phyloP scores from a whole-genome alignment of 2,113 vertebrate genomes.

The Neotoma lepida region DNA sequence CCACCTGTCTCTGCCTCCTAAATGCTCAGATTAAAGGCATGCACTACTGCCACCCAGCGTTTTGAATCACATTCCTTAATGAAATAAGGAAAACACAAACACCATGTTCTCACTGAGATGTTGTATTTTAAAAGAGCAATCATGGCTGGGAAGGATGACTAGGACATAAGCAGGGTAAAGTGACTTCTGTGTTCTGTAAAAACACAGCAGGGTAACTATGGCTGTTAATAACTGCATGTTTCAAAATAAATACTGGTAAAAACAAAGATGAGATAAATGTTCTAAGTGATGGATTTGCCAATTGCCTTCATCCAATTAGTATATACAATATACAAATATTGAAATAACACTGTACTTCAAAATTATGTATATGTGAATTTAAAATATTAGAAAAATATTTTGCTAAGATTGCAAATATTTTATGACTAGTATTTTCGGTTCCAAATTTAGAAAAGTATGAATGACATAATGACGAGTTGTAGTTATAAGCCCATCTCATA shows the following conservation, averaged over 20 bases:
- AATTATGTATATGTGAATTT: not conserved
- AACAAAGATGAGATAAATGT: not conserved
- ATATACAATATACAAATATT: not conserved
- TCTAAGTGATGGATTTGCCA: not conserved
- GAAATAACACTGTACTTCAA: not conserved
- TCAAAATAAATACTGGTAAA: not conserved
- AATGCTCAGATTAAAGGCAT: not conserved
- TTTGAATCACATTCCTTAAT: not conserved
- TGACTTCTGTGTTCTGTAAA: not conserved
- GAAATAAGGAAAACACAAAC: not conserved
- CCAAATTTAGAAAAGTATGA: not conserved
- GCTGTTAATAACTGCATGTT: not conserved
- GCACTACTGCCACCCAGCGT: too few relatives aligned
- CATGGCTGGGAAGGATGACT: not conserved
- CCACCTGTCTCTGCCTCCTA: not conserved
- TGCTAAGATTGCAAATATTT: not conserved
- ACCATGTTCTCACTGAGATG: not conserved
- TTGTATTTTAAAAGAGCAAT: not conserved
- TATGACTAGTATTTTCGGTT: not conserved
- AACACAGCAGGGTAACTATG: not conserved
- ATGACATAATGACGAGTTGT: not conserved
- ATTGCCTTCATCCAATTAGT: not conserved
- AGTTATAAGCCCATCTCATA: not conserved
- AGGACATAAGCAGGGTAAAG: not conserved
- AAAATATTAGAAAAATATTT: not conserved